These are phyloP conservation scores for Mesoclemmys tuberculata DNA, from an alignment of 2,113 vertebrate genomes.

Conservation along the genomic window DNA sequence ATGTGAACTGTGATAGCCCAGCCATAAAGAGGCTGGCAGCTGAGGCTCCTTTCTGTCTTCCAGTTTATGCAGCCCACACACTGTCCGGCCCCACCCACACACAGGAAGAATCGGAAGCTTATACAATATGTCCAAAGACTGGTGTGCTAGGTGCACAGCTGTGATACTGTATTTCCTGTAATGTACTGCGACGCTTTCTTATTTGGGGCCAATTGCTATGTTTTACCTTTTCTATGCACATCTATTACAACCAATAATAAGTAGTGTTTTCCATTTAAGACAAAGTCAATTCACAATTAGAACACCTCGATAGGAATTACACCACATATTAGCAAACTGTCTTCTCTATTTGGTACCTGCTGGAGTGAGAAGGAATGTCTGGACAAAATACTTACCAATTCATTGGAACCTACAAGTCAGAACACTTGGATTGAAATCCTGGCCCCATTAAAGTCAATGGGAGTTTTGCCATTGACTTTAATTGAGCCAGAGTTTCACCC, in stretches of 20 bases:
- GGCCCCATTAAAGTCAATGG: no score
- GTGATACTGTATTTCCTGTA: background rate
- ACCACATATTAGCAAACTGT: slow-evolving; percentile 38
- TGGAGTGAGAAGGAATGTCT: background rate
- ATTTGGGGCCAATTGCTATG: background rate
- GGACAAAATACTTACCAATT: background rate
- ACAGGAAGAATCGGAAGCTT: background rate
- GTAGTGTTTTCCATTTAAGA: slow-evolving; percentile 32
- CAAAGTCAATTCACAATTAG: slow-evolving; percentile 56
- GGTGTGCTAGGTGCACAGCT: background rate
- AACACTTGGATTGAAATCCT: background rate
- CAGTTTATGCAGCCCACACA: background rate
- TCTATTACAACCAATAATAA: slow-evolving; percentile 42
- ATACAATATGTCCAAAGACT: background rate
- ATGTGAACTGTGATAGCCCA: background rate
- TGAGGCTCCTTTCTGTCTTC: background rate
- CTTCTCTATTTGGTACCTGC: background rate
- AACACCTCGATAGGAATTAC: slow-evolving; percentile 38
- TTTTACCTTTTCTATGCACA: slow-evolving; percentile 27
- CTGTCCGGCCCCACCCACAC: background rate
- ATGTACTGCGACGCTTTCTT: background rate
- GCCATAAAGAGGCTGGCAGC: no score
- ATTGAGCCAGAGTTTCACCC: background rate
- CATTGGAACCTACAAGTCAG: rapidly evolving
- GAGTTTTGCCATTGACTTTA: background rate